Evolutionary conservation across 1,140 invertebrate species (phyloP).

Genomic region (Thalassaphorura encarpata): DNA sequence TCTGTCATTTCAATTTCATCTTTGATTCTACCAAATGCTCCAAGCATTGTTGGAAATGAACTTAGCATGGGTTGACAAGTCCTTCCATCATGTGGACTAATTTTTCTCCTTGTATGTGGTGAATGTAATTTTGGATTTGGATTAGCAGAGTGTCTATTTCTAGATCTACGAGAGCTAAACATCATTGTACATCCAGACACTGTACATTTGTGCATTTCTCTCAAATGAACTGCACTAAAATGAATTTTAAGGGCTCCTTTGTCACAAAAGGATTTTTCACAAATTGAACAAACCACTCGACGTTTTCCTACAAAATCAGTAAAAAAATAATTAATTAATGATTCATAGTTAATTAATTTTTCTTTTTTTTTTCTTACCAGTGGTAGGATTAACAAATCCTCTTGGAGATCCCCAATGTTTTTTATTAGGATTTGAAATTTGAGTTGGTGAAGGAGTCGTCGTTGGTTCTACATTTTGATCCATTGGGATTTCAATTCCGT

Average conservation of each 20-base stretch:
- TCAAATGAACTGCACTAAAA: constrained; percentile 94
- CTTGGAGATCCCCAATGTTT: no score
- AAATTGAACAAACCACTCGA: constrained; percentile 94
- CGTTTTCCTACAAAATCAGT: constrained; percentile 77
- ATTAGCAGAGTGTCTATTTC: constrained; percentile 72
- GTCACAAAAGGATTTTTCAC: constrained; percentile 98
- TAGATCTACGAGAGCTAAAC: constrained; percentile 70
- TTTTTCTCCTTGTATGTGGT: constrained; percentile 80
- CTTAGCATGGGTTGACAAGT: no score
- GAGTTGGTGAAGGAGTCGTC: no score
- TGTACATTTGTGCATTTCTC: constrained; percentile 99
- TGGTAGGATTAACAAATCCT: constrained; percentile 72
- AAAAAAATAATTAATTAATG: neutral
- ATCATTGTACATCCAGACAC: constrained; percentile 98
- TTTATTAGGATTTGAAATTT: no score
- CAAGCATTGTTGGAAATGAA: no score
- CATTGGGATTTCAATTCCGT: no score
- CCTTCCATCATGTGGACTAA: constrained; percentile 84
- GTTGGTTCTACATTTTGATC: no score
- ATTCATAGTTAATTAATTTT: no score
- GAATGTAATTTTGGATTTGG: constrained; percentile 98
- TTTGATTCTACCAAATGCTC: no score
- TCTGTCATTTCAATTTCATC: no score
- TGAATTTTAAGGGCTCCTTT: constrained; percentile 99
- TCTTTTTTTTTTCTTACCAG: no score